These are phyloP conservation scores for Ceraclea dissimilis DNA, from an alignment of 2,888 invertebrate genomes.

Conservation along the genomic window DNA sequence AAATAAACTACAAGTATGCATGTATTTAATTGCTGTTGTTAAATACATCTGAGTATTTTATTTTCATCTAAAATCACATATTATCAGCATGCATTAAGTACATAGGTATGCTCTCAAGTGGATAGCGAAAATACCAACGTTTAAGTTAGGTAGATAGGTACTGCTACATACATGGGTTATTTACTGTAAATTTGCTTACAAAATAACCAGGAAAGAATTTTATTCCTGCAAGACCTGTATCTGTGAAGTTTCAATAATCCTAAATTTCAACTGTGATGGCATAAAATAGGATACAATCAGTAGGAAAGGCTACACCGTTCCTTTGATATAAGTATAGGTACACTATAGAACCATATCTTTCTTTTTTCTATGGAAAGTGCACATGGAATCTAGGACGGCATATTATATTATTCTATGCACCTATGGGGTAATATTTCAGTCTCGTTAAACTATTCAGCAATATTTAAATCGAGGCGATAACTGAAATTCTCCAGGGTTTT, in stretches of 20 bases:
- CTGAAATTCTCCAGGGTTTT: neutral
- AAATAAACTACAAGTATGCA: no score
- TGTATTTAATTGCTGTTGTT: no score
- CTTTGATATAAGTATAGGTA: neutral
- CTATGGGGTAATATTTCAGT: neutral
- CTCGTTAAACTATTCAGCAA: neutral
- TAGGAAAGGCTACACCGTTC: slow-evolving; percentile 18
- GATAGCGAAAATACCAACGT: no score
- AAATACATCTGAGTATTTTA: no score
- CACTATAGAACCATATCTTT: no score
- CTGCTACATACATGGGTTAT: no score
- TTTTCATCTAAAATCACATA: no score
- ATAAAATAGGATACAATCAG: slow-evolving; percentile 10
- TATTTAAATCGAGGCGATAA: neutral
- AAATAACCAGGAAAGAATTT: neutral
- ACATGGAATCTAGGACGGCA: neutral
- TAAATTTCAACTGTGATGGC: slow-evolving; percentile 22
- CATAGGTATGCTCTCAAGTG: no score
- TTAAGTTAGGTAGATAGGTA: no score
- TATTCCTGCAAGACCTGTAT: slow-evolving; percentile 6
- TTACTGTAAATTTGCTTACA: no score
- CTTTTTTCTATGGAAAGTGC: neutral
- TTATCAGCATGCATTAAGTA: no score
- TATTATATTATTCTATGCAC: neutral
- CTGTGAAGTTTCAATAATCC: slow-evolving; percentile 23